Base-by-base conservation (phyloP, 2,888 invertebrate species). In the Papilio protenor region DNA sequence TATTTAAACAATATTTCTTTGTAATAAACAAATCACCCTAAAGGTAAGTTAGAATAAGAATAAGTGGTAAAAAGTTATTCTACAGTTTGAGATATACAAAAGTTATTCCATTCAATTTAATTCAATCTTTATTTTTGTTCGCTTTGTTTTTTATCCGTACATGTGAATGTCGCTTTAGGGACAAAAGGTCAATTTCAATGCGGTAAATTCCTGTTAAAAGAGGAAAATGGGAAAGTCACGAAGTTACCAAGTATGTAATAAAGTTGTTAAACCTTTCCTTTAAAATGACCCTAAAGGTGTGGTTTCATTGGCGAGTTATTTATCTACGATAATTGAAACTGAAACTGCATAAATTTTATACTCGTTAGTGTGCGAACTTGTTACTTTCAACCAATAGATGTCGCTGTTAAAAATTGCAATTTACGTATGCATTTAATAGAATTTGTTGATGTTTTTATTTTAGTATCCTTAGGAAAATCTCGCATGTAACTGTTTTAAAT, bases 241-340 rank as follows among this genome's bases (percentile, higher is more conserved):
- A 23, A 52, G 14, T 71, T 71, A 52, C 27, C 47, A 49, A 71
- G 49, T 49, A 49, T 71, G 71, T 71, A 49, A 71, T 71, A 71
- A 71, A 71, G 23, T 71, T 71, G 71, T 71, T 71, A 49, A 71
- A 71, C 49, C 71, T 49, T 71, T 49, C 52, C 71, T 49, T 71
- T 71, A 71, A 49, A 71, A 52, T 52, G 23, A 52, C 71, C 71
- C 71, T 27, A 27, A 71, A 18, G 71, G 23, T 16, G 23, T 10
- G 71, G 21, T 71, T 71, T 27, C 27, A 52, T 27, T 49, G 49
- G 18, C 5, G 4, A 23, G 14, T 71, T 47, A 49, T 71, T 49
- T 49, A 0, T 45, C 21, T n/a, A 21, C 6, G 8, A 16, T 12
- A 40, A 66, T 10, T 33, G 1, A n/a, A 40, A 45, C 11, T 66